Conservation (phyloP, 2,113 vertebrate genomes). For the Salvelinus sp. region DNA sequence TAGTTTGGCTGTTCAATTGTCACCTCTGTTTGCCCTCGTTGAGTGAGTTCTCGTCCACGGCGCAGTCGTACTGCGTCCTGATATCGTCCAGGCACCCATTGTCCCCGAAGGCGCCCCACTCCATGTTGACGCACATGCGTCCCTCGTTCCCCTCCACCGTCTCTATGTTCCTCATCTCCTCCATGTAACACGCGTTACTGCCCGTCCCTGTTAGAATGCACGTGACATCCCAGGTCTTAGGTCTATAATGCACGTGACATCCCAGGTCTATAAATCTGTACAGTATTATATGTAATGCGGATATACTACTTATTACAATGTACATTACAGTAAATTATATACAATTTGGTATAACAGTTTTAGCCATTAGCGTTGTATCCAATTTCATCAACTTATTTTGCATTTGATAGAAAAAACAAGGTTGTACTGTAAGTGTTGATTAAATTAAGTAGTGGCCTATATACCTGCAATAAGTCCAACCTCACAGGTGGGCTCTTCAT, state of each 20-base stretch:
- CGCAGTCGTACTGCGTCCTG: conserved; percentile 87
- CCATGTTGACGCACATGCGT: conserved; percentile 90
- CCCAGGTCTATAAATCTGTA: neutral
- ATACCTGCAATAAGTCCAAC: conserved; percentile 94
- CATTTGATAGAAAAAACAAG: neutral
- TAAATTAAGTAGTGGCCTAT: neutral
- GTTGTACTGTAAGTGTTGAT: neutral
- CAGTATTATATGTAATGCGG: too few species aligned
- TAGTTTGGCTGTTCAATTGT: conserved; percentile 33
- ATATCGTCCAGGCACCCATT: conserved; percentile 96
- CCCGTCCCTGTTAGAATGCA: conserved; percentile 80
- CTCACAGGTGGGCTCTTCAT: conserved; percentile 95
- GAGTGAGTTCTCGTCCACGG: conserved; percentile 93
- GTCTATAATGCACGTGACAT: conserved; percentile 9
- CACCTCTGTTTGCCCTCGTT: conserved; percentile 95
- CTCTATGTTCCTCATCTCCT: conserved; percentile 86
- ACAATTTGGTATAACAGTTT: neutral
- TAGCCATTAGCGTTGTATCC: neutral
- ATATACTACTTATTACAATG: neutral
- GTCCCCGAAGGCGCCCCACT: conserved; percentile 88
- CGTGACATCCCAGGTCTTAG: neutral
- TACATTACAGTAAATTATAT: neutral
- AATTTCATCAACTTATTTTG: too few species aligned
- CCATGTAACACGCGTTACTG: conserved; percentile 94
- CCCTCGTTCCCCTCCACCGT: conserved; percentile 85